Conservation (phyloP, 2,888 invertebrate species). For the Graphium colonna region DNA sequence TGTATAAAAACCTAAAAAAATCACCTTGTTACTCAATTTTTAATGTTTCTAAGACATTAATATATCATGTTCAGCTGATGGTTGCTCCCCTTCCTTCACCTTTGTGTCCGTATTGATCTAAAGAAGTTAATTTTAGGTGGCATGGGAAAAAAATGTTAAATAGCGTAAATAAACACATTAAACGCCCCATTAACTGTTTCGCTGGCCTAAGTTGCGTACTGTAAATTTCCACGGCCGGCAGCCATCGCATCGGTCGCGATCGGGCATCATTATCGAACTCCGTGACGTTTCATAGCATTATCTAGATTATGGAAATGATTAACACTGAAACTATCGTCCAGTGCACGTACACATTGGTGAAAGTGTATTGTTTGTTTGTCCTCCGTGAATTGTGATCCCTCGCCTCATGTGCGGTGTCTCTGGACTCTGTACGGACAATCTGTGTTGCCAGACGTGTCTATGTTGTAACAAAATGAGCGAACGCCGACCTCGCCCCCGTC, state of each 20-base stretch:
- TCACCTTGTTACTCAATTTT: too few species aligned
- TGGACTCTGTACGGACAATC: constrained; percentile 1
- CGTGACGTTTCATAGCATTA: constrained; percentile 61
- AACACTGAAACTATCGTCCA: constrained; percentile 48
- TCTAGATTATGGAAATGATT: constrained; percentile 57
- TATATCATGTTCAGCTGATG: too few species aligned
- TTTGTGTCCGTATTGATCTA: too few species aligned
- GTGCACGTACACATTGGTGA: constrained; percentile 60
- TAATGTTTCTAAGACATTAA: too few species aligned
- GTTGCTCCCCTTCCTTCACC: too few species aligned
- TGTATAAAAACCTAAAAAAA: too few species aligned
- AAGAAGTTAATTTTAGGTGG: background rate
- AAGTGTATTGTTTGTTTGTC: constrained; percentile 41
- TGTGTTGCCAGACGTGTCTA: constrained; percentile 25
- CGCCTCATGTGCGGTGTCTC: constrained; percentile 17
- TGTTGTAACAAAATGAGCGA: constrained; percentile 53
- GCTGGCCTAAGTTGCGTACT: background rate
- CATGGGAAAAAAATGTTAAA: background rate
- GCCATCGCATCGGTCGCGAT: constrained; percentile 36
- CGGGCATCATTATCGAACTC: constrained; percentile 53
- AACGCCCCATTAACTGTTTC: background rate
- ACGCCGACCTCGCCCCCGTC: constrained; percentile 55
- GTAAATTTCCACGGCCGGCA: constrained; percentile 31
- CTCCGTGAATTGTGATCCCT: constrained; percentile 28
- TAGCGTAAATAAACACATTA: background rate